Percentiles rank a stretch among this genome's conserved stretches.
phyloP scores from a whole-genome alignment of 2,797 vertebrate species.

The Florisuga fusca region DNA sequence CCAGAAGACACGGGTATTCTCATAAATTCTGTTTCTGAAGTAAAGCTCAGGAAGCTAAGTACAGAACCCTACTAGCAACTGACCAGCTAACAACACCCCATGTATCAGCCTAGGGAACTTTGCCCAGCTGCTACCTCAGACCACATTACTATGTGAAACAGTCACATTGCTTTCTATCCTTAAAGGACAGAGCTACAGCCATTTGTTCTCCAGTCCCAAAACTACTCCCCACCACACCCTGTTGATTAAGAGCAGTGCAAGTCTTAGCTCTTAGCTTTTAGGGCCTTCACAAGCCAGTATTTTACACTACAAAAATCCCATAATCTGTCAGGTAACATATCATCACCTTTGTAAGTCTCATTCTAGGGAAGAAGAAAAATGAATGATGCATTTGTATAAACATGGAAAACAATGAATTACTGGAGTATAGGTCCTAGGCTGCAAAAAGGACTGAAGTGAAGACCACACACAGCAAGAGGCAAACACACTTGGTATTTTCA shows the following conservation, averaged over 20 bases:
- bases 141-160: background rate
- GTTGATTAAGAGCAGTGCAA: background rate
- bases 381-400: background rate
- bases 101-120: background rate
- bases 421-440: background rate
- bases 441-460: background rate
- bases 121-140: background rate
- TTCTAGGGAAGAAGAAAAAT: fast-evolving
- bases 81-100: background rate
- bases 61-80: background rate
- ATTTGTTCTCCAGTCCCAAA: background rate
- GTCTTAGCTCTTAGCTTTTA: background rate
- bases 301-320: background rate
- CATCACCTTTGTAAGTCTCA: background rate
- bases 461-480: background rate
- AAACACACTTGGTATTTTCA: background rate
- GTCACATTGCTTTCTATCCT: background rate
- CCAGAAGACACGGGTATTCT: fast-evolving
- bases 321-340: background rate
- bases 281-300: background rate
- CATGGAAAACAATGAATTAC: fast-evolving
- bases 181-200: background rate
- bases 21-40: background rate
- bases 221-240: background rate
- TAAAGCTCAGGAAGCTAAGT: background rate